Base-by-base conservation (phyloP, 2,888 invertebrate genomes). In the Rhogogaster chlorosoma region DNA sequence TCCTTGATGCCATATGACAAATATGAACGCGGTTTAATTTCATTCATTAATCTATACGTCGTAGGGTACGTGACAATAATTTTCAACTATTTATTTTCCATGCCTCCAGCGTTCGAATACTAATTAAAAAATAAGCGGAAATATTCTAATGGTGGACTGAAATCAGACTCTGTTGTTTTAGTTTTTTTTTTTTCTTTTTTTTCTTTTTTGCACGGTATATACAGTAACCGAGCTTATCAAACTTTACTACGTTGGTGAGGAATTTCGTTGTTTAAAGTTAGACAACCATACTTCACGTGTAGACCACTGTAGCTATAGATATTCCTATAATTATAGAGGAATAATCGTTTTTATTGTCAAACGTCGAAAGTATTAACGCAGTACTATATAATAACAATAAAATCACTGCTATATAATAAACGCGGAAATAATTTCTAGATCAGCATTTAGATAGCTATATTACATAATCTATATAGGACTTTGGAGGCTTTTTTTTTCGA, bases 331-430 rank as follows among this genome's bases (percentile, higher is more conserved):
- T 73, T 77, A 73, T 42, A 53, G 6, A 15, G 32, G 26, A 77
- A 77, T 77, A 18, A 77, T 49, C 49, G 29, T 26, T 80, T 80
- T 80, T 80, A 80, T 80, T 80, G 80, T 80, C 80, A 80, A 80
- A 80, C 22, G 22, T 80, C 38, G n/a, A 61, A 61, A 57, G 32
- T 61, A 18, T 78, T 61, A n/a, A 80, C 36, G 61, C 32, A 32
- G 32, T 29, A 49, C 18, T 12, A 49, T 29, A 15, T 22, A 26
- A 15, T 22, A 26, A 38, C n/a, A 15, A 18, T 26, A 80, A 26
- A 15, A 38, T 38, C 12, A 38, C 29, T 53, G 38, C 49, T 9
- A 71, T 22, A n/a, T 22, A 67, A 15, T 70, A 18, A 70, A 70
- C 18, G 26, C 70, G 36, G 61, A 32, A 15, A 67, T 32, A 67